A percentile compares a stretch with the other conserved stretches of the same genome.
These are phyloP conservation scores for Odocoileus virginianus DNA, from an alignment of 2,113 vertebrate genomes.

Conservation along the genomic window DNA sequence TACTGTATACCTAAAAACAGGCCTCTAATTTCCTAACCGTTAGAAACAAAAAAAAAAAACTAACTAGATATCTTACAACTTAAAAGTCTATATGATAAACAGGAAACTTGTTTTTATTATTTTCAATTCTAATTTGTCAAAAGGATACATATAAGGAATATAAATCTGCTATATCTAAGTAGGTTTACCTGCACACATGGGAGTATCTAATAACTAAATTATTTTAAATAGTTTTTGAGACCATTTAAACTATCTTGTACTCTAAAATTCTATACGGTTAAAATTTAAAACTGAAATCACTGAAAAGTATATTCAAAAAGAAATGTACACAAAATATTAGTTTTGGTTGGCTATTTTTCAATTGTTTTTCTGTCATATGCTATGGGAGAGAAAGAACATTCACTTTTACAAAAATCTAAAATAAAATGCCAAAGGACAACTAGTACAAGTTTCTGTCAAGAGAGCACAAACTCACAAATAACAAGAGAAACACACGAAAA, in stretches of 20 bases:
- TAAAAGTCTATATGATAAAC: not conserved
- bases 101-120: not conserved
- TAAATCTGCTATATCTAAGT: not conserved
- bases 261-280: not conserved
- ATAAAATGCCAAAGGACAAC: not conserved
- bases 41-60: not conserved
- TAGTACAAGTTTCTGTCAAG: not conserved
- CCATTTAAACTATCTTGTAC: not conserved
- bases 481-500: not conserved
- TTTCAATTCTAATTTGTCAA: not conserved
- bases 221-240: not conserved
- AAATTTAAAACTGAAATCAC: slow-evolving; percentile 20
- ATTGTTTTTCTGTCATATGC: not conserved
- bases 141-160: not conserved
- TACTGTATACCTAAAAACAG: not conserved
- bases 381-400: not conserved
- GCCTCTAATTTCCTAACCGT: not conserved
- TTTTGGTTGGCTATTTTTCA: not conserved
- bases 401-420: not conserved
- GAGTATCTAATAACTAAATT: not conserved
- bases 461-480: not conserved
- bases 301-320: slow-evolving; percentile 7
- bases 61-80: not conserved
- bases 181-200: not conserved
- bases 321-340: not conserved